Conservation (phyloP, 2,888 invertebrate genomes). For the Carpatolechia fugitivella region DNA sequence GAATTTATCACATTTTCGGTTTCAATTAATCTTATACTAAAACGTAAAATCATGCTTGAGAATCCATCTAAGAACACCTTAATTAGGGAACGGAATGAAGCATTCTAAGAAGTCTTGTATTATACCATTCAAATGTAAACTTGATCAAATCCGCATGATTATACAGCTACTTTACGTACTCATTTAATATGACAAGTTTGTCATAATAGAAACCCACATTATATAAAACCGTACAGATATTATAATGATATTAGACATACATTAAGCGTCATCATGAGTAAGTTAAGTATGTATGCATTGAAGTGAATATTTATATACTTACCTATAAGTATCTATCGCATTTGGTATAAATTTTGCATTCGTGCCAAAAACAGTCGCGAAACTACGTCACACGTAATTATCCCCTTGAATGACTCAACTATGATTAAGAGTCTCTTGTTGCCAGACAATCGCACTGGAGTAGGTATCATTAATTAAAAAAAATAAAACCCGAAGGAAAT, state of each 20-base stretch:
- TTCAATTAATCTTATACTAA: neutral
- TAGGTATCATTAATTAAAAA: slow-evolving; percentile 30
- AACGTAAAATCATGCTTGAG: neutral
- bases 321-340: neutral
- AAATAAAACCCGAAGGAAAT: slow-evolving; percentile 42
- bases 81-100: neutral
- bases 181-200: no score
- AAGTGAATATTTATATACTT: no score
- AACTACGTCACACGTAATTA: slow-evolving; percentile 14
- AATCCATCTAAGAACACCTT: neutral
- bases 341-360: neutral
- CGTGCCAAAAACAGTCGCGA: slow-evolving; percentile 4
- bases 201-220: no score
- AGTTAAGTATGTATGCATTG: no score
- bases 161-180: no score
- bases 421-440: slow-evolving; percentile 36
- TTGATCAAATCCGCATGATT: neutral
- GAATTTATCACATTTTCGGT: neutral
- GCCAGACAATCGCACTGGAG: slow-evolving; percentile 28
- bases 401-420: slow-evolving; percentile 24
- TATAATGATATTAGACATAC: no score
- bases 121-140: neutral
- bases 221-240: no score
- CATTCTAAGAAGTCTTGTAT: neutral
- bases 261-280: no score